Percentiles rank a stretch among this genome's conserved stretches.
These are phyloP conservation scores for Umimayanthus kanabou DNA, from an alignment of 92 coral and sea anemone genomes.

Conservation along the genomic window DNA sequence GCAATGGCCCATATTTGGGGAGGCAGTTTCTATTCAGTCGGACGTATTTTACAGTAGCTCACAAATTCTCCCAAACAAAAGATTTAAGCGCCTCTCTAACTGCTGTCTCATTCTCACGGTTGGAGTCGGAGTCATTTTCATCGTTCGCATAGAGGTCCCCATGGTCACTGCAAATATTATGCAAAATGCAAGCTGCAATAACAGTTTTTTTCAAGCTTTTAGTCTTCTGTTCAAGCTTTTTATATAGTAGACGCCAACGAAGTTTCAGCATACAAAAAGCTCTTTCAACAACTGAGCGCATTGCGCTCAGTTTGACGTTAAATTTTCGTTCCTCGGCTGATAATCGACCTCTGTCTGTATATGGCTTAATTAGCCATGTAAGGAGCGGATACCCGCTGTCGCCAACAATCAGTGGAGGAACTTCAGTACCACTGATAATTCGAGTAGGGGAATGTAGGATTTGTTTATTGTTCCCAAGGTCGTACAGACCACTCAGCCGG, in stretches of 20 bases:
- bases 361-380: conserved; percentile 58
- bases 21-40: too few species aligned
- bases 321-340: conserved; percentile 49
- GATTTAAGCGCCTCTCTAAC: conserved; percentile 42
- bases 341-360: conserved; percentile 49
- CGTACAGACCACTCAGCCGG: conserved; percentile 16
- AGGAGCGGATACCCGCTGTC: conserved; percentile 58
- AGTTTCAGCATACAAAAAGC: conserved; percentile 54
- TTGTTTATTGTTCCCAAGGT: background rate
- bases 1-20: too few species aligned
- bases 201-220: conserved; percentile 51
- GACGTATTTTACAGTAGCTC: too few species aligned
- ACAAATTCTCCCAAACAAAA: conserved; percentile 45
- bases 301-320: conserved; percentile 51
- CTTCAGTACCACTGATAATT: conserved; percentile 19
- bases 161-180: conserved; percentile 46
- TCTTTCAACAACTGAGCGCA: conserved; percentile 52
- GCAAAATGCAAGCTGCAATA: conserved; percentile 50
- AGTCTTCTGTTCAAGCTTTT: conserved; percentile 48
- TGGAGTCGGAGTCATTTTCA: conserved; percentile 26
- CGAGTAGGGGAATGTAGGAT: background rate
- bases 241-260: conserved; percentile 44
- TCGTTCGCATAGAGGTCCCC: conserved; percentile 44
- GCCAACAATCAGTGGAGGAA: conserved; percentile 46
- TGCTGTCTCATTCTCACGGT: conserved; percentile 40